Percentiles rank a stretch among this genome's conserved stretches.
phyloP scores from a whole-genome alignment of 2,888 invertebrate species.

The Corythucha ciliata region DNA sequence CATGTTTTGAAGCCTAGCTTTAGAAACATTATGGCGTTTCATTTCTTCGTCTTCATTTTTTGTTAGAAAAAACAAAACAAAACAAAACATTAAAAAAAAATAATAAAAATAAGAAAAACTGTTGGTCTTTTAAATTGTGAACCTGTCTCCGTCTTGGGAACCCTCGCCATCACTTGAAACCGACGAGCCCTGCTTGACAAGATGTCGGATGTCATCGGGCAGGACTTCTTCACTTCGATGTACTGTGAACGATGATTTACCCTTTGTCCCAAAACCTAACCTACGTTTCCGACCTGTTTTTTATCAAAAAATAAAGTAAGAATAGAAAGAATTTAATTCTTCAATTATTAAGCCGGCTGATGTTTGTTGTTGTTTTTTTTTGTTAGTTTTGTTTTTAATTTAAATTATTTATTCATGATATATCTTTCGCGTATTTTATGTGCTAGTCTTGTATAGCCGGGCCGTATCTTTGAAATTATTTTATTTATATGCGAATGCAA shows the following conservation, averaged over 20 bases:
- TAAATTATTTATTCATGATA: too few species aligned
- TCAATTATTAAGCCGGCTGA: too few species aligned
- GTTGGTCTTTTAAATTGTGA: conserved; percentile 19
- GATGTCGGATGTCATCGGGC: conserved; percentile 69
- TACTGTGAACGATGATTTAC: conserved; percentile 92
- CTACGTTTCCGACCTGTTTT: conserved; percentile 78
- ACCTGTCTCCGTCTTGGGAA: conserved; percentile 40
- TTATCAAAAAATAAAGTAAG: conserved; percentile 9
- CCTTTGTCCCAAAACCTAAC: conserved; percentile 90
- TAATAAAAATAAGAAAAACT: not conserved
- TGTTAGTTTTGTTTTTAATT: too few species aligned
- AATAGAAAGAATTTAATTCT: too few species aligned
- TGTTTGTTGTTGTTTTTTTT: too few species aligned
- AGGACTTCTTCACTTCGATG: conserved; percentile 97
- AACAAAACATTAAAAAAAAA: conserved; percentile 7
- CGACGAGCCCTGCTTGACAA: conserved; percentile 71
- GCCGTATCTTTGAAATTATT: too few species aligned
- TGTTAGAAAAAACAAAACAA: conserved; percentile 9
- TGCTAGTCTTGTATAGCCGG: too few species aligned
- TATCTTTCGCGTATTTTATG: too few species aligned
- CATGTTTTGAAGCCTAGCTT: not conserved
- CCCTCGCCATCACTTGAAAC: conserved; percentile 84
- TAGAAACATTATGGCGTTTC: not conserved
- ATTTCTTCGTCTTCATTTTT: not conserved
- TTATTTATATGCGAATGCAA: too few species aligned